These are phyloP conservation scores for Sciurus niger DNA, from an alignment of 2,113 vertebrate genomes.

Conservation along the genomic window DNA sequence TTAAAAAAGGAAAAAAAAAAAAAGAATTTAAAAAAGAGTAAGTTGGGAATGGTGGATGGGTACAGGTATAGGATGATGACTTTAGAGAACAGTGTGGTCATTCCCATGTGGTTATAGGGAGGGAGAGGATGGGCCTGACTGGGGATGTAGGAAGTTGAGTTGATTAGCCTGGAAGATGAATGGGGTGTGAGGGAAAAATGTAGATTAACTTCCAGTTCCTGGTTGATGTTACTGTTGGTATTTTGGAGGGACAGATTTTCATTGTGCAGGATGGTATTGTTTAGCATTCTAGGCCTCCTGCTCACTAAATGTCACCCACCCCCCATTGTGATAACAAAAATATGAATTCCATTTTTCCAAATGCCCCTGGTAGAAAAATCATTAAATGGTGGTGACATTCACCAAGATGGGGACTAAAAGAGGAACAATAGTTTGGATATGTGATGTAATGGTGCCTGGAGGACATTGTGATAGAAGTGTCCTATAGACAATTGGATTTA, in stretches of 20 bases:
- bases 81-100: neutral
- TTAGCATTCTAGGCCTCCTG: neutral
- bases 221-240: neutral
- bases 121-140: neutral
- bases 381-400: neutral
- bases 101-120: neutral
- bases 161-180: neutral
- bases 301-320: neutral
- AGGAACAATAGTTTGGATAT: neutral
- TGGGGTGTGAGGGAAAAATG: neutral
- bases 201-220: slow-evolving; percentile 25
- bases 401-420: slow-evolving; percentile 23
- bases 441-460: neutral
- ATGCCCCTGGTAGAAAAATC: neutral
- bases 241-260: slow-evolving; percentile 2
- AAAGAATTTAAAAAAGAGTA: neutral
- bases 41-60: neutral
- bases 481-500: neutral
- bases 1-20: too few species aligned
- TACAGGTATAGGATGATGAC: neutral
- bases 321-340: neutral
- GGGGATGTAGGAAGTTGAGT: neutral
- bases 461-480: neutral
- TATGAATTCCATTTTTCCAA: neutral
- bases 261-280: neutral